A percentile compares a stretch with the other conserved stretches of the same genome.
phyloP scores from a whole-genome alignment of 2,797 vertebrate genomes.

The Glossophaga mutica region DNA sequence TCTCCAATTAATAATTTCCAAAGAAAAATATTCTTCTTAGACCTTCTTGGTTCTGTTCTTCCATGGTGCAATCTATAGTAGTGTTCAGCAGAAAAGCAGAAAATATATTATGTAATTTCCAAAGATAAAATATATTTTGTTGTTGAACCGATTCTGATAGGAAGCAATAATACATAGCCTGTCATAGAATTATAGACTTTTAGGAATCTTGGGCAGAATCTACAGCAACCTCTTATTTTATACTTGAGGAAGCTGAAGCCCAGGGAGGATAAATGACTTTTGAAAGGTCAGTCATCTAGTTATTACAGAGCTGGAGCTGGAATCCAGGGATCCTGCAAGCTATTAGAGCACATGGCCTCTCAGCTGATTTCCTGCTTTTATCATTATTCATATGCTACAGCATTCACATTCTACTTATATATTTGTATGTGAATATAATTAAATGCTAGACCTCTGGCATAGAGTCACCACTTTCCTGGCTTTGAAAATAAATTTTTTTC shows the following conservation, averaged over 20 bases:
- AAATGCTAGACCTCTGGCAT: slow-evolving; percentile 30
- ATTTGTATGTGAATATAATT: slow-evolving; percentile 70
- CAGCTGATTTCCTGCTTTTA: slow-evolving; percentile 49
- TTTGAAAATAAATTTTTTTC: slow-evolving; percentile 47
- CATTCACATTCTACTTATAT: slow-evolving; percentile 67
- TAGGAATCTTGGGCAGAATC: neutral
- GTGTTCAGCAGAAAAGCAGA: slow-evolving; percentile 32
- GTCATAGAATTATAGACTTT: neutral
- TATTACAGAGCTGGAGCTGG: slow-evolving; percentile 27
- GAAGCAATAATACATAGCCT: slow-evolving; percentile 48
- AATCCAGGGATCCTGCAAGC: neutral
- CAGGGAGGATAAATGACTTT: slow-evolving; percentile 49
- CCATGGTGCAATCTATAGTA: neutral
- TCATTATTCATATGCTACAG: slow-evolving; percentile 56
- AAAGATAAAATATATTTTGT: slow-evolving; percentile 30
- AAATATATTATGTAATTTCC: slow-evolving; percentile 45
- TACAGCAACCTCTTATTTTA: slow-evolving; percentile 41
- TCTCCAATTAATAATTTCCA: neutral
- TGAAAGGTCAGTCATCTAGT: slow-evolving; percentile 50
- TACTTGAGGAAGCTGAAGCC: neutral
- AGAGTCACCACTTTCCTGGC: slow-evolving; percentile 23
- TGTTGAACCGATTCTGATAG: slow-evolving; percentile 50
- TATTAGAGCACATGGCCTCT: neutral
- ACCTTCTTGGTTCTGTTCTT: neutral
- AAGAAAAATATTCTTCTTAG: neutral